These are phyloP conservation scores for Tenthredo distinguenda DNA, from an alignment of 2,888 invertebrate species.

Conservation along the genomic window DNA sequence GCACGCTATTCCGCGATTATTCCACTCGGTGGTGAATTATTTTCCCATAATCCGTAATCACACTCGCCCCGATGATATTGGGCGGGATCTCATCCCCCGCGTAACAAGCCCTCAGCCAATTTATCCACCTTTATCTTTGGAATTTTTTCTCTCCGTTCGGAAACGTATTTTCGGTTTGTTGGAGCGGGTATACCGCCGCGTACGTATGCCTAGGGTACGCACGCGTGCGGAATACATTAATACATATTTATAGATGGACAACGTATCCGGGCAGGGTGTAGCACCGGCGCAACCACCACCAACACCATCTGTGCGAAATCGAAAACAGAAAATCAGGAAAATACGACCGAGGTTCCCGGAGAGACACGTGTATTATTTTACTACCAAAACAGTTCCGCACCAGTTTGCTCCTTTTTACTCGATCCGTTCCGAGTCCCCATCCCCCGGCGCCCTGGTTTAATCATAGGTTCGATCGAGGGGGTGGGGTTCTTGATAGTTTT, in stretches of 20 bases:
- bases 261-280: neutral
- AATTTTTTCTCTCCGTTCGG: neutral
- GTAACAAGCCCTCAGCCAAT: neutral
- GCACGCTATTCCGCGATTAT: constrained; percentile 77
- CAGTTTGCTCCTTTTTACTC: neutral
- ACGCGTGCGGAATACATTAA: constrained; percentile 42
- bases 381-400: constrained; percentile 35
- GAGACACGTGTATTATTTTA: constrained; percentile 48
- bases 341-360: neutral
- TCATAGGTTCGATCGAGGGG: neutral
- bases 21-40: constrained; percentile 74
- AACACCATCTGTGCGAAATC: constrained; percentile 36
- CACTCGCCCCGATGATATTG: constrained; percentile 46
- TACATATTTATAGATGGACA: constrained; percentile 46
- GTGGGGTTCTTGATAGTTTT: neutral
- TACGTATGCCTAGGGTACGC: neutral
- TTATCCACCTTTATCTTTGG: neutral
- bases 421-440: neutral
- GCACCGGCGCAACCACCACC: neutral
- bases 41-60: constrained; percentile 70
- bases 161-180: neutral
- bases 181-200: too few species aligned
- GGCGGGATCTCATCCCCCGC: neutral
- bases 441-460: neutral
- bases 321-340: constrained; percentile 45